Conservation (phyloP, 2,888 invertebrate species). For the Biston betularia region DNA sequence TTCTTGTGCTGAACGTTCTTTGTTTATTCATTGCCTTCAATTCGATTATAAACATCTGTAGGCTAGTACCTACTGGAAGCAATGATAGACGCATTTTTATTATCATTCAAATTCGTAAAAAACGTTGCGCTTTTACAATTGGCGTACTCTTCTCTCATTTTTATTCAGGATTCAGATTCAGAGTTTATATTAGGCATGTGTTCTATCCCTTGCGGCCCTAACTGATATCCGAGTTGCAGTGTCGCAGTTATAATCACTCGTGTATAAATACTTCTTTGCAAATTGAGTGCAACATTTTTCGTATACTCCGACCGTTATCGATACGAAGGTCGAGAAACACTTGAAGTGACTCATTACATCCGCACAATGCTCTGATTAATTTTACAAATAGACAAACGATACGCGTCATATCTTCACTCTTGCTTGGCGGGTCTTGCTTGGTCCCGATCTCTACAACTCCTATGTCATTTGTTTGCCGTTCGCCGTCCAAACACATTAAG, state of each 20-base stretch:
- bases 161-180: too few species aligned
- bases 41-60: too few species aligned
- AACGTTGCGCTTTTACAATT: not conserved
- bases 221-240: too few species aligned
- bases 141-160: too few species aligned
- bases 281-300: slow-evolving; percentile 10
- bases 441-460: too few species aligned
- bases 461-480: not conserved
- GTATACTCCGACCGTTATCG: slow-evolving; percentile 15
- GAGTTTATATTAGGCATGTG: too few species aligned
- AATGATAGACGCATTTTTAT: too few species aligned
- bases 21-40: not conserved
- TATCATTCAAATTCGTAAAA: not conserved
- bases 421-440: not conserved
- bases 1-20: slow-evolving; percentile 2
- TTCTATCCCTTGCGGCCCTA: too few species aligned
- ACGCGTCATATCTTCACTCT: not conserved
- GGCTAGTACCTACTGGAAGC: too few species aligned
- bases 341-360: slow-evolving; percentile 18
- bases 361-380: slow-evolving; percentile 14
- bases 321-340: slow-evolving; percentile 18
- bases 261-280: not conserved
- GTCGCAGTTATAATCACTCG: not conserved
- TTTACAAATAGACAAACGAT: not conserved
- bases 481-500: too few species aligned